phyloP scores from a whole-genome alignment of 2,113 vertebrate species.

The Solenodon paradoxus region DNA sequence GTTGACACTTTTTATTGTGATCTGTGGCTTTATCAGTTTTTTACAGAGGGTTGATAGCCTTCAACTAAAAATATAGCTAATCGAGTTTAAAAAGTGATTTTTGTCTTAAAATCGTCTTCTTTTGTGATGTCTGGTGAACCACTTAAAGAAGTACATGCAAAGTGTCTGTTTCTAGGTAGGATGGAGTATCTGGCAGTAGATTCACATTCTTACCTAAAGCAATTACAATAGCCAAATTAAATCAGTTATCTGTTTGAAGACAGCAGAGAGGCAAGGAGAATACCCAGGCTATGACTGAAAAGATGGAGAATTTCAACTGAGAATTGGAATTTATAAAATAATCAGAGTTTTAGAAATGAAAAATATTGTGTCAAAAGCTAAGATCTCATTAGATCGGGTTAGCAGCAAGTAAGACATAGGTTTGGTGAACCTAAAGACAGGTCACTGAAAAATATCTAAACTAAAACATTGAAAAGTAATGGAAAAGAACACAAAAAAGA shows the following conservation, averaged over 20 bases:
- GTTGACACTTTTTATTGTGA: background rate
- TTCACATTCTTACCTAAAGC: background rate
- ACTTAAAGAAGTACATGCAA: background rate
- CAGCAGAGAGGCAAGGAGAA: background rate
- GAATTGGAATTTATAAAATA: background rate
- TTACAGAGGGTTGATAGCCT: background rate
- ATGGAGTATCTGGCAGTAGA: background rate
- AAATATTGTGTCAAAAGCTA: background rate
- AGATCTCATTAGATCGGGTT: background rate
- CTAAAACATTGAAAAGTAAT: background rate
- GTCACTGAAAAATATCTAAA: background rate
- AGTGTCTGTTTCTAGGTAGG: background rate
- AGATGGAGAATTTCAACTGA: background rate
- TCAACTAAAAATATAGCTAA: background rate
- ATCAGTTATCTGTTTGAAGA: background rate
- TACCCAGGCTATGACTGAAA: background rate
- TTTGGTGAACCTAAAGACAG: background rate
- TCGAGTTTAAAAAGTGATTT: background rate
- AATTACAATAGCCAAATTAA: background rate
- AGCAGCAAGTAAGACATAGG: background rate
- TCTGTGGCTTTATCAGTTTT: background rate
- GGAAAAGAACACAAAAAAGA: background rate
- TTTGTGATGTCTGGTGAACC: background rate
- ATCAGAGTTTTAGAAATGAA: background rate
- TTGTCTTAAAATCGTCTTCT: background rate